These are phyloP conservation scores for Micropoecilia bifurca DNA, from an alignment of 2,797 vertebrate genomes.

Conservation along the genomic window DNA sequence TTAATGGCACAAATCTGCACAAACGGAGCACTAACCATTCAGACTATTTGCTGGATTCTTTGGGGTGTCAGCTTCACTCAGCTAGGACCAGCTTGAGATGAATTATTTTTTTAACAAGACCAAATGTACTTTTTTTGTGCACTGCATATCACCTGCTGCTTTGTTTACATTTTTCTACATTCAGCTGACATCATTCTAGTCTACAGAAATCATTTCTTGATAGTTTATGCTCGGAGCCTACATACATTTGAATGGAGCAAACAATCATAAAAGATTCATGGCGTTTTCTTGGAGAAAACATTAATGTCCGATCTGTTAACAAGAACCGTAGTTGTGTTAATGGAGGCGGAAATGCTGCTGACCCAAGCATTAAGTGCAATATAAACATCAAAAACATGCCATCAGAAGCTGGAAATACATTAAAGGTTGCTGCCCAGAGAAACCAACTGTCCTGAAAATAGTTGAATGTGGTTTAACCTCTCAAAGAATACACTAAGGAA, in stretches of 20 bases:
- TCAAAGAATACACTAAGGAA: conserved; percentile 7
- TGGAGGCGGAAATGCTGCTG: conserved; percentile 39
- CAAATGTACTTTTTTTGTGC: not conserved
- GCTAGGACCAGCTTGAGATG: not conserved
- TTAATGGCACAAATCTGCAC: too few relatives aligned
- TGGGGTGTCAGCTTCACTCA: too few relatives aligned
- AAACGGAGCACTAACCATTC: too few relatives aligned
- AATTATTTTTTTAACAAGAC: not conserved
- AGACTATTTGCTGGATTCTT: too few relatives aligned
- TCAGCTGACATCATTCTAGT: not conserved
- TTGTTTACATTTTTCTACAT: not conserved
- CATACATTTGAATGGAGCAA: conserved; percentile 7
- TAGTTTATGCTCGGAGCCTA: not conserved
- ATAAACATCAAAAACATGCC: conserved; percentile 25
- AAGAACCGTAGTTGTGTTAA: conserved; percentile 32
- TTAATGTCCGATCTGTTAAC: conserved; percentile 24
- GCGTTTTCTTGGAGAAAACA: conserved; percentile 27
- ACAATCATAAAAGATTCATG: conserved; percentile 64
- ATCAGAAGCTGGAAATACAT: conserved; percentile 18
- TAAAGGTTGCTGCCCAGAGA: not conserved
- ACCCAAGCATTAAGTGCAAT: conserved; percentile 32
- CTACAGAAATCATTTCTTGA: not conserved
- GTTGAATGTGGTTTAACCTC: conserved; percentile 20
- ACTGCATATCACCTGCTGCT: not conserved
- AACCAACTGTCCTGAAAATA: conserved; percentile 20